Evolutionary conservation across 2,888 invertebrate species (phyloP), one percentile per base, ranked within the genome.

Genomic region (Taphrorychus bicolor): DNA sequence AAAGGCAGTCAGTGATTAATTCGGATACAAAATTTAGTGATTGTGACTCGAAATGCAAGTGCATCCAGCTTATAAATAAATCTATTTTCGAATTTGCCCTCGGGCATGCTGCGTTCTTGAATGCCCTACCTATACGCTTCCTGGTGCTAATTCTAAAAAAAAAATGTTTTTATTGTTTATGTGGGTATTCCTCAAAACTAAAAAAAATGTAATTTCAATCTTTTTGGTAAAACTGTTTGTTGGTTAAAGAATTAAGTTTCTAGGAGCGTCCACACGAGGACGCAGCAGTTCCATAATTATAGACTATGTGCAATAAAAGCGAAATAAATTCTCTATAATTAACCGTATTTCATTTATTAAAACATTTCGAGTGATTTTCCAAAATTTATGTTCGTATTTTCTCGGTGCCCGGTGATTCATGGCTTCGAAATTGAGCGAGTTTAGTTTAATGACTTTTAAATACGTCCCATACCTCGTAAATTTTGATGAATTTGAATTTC

Each of bases 251-350:
- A 7, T 32, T 32, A 32, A 32, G 11, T 5, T 11, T 32, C 7
- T 32, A n/a, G n/a, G n/a, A n/a, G n/a, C n/a, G 32, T 32, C 9
- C 7, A 32, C 32, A 32, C 32, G 51, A n/a, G 51, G 22, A 51
- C 51, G 14, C n/a, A 0, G 42, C 59, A n/a, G 51, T 17, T 3
- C 7, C 18, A 18, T 19, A 45, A 45, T 45, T 18, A 51, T 22
- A 66, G 62, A 73, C 72, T 72, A 67, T 72, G 70, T 72, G 69
- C 63, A 73, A 66, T 74, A 73, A 74, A 75, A 72, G 60, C 71
- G 71, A 71, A 73, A 73, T 74, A 75, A 75, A 74, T 75, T 74
- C 66, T 67, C 69, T 65, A 72, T 75, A 75, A 75, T 75, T 75
- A 72, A 75, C 71, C 73, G 72, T 75, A 75, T 73, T 73, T 75